Conservation (phyloP, 2,888 invertebrate genomes). For the Melanargia galathea region DNA sequence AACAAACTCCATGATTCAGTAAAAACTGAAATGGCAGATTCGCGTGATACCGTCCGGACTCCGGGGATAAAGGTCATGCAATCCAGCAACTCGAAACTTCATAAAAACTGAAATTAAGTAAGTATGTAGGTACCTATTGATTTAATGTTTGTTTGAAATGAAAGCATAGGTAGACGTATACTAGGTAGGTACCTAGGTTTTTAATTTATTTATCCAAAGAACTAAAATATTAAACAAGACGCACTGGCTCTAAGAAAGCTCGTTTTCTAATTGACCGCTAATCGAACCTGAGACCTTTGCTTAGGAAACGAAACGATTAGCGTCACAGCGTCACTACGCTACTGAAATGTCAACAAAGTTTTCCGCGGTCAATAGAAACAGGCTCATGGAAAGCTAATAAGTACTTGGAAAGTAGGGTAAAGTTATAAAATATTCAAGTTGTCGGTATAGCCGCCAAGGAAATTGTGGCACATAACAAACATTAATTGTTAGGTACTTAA, state of each 20-base stretch:
- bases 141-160: conserved; percentile 13
- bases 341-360: conserved; percentile 7
- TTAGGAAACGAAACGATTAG: neutral
- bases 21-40: conserved; percentile 42
- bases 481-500: conserved; percentile 3
- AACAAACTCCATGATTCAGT: conserved; percentile 16
- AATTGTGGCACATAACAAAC: conserved; percentile 20
- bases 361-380: neutral
- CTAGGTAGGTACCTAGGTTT: too few species aligned
- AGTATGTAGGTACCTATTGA: too few species aligned
- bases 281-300: too few species aligned
- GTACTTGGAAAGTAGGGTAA: conserved; percentile 32
- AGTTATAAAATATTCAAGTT: conserved; percentile 37
- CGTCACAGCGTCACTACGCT: neutral
- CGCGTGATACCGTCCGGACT: conserved; percentile 44
- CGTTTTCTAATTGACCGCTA: too few species aligned
- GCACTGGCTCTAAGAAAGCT: too few species aligned
- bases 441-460: conserved; percentile 29
- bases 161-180: neutral
- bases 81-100: too few species aligned
- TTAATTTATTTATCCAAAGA: too few species aligned
- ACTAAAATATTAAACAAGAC: too few species aligned
- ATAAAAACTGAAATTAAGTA: conserved; percentile 12
- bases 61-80: conserved; percentile 23
- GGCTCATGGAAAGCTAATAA: conserved; percentile 7